Evolutionary conservation across 2,797 vertebrate genomes (phyloP), one percentile per base, ranked within the genome.

Genomic region (Coregonus suidteri): DNA sequence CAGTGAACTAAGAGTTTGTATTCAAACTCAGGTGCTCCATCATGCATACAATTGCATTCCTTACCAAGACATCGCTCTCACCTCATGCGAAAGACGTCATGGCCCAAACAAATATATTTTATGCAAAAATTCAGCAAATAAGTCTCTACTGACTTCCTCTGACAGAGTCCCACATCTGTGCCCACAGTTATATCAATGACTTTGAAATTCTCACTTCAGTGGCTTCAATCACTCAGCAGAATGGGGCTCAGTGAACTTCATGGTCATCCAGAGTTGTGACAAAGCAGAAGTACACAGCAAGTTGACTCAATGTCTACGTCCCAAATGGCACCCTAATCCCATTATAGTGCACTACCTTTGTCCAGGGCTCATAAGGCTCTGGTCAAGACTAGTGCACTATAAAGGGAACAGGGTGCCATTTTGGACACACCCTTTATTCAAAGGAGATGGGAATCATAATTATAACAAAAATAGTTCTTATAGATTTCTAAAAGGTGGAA

Each of bases 171-270:
- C 79, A 81, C 4, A 75, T 85, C 83, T 83, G 85, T 65, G 53
- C 73, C 56, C 76, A 71, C n/a, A 73, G 77, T 77, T 70, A 79
- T 80, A 84, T 81, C 84, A 74, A 79, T 56, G 79, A 82, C 74
- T 82, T 79, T 76, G 75, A 80, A 76, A 75, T 77, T 73, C 83
- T 81, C 79, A 25, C 62, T 78, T 84, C 77, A 82, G 85, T 76
- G 83, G 83, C 85, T 84, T 83, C 83, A 79, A 83, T 88, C 88
- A 87, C 84, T 86, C 85, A 83, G 86, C 86, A 79, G 81, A 85
- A 79, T 25, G 16, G 69, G 69, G 74, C 51, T 64, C 71, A 6
- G 78, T 75, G 82, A 88, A 71, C 75, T 82, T 81, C 79, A 70
- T 16, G 76, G 84, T 86, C 86, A 85, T 78, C 84, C 15, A 86